Conservation (phyloP, 2,888 invertebrate species). For the Cataglyphis albicans region DNA sequence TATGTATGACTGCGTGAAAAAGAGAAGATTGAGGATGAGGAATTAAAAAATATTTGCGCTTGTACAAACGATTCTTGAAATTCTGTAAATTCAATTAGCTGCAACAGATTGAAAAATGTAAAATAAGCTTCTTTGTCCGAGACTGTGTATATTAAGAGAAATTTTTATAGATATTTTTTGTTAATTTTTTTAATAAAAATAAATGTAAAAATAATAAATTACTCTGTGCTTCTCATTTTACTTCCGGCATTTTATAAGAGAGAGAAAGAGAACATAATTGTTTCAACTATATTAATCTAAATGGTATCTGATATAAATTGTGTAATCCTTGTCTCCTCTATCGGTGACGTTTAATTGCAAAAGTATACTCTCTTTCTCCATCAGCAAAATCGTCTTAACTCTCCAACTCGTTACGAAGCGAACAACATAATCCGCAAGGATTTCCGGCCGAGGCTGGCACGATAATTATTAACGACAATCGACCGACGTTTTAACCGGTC, state of each 20-base stretch:
- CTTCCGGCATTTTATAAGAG: not conserved
- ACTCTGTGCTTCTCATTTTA: not conserved
- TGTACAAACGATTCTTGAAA: not conserved
- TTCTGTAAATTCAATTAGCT: not conserved
- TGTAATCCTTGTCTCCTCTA: not conserved
- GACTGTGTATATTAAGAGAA: not conserved
- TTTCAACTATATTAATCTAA: not conserved
- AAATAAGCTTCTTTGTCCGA: not conserved
- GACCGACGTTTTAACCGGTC: conserved; percentile 50
- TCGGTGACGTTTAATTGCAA: conserved; percentile 20
- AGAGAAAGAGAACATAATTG: not conserved
- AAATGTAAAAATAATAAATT: conserved; percentile 1
- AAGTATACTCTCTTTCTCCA: not conserved
- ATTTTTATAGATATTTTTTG: not conserved
- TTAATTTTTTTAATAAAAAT: not conserved
- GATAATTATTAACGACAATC: conserved; percentile 74
- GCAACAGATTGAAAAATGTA: conserved; percentile 2
- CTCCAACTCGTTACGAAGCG: conserved; percentile 60
- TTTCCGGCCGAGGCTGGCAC: conserved; percentile 60
- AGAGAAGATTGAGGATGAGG: not conserved
- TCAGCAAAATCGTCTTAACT: conserved; percentile 59
- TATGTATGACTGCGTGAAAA: not conserved
- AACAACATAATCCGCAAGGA: conserved; percentile 63
- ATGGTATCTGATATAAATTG: not conserved
- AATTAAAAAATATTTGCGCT: not conserved